Evolutionary conservation across 37 sponge, comb jelly and placozoan species (phyloP).

Genomic region (Chondrilla cf. caribensis): DNA sequence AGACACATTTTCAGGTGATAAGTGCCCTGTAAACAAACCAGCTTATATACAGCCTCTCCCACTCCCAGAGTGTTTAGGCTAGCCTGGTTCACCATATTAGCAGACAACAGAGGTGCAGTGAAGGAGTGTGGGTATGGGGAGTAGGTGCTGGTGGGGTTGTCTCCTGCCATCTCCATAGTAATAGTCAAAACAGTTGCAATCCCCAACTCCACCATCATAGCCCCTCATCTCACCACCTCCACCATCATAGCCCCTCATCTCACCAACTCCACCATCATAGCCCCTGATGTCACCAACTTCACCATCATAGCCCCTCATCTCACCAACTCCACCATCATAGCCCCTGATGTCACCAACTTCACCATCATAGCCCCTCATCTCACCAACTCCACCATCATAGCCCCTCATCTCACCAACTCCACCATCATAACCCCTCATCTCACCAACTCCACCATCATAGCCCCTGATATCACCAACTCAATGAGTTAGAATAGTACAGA

Average conservation of each 20-base stretch:
- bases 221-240: not conserved
- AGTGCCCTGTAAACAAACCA: too few species aligned
- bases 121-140: too few species aligned
- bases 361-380: not conserved
- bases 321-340: not conserved
- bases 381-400: not conserved
- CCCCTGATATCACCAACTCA: too few species aligned
- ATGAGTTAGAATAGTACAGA: too few species aligned
- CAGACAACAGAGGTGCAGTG: too few species aligned
- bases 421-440: not conserved
- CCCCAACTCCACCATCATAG: not conserved
- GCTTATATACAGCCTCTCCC: too few species aligned
- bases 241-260: not conserved
- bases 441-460: not conserved
- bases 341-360: not conserved
- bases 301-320: not conserved
- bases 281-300: not conserved
- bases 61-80: too few species aligned
- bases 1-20: too few species aligned
- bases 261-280: not conserved
- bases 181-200: not conserved
- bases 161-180: not conserved
- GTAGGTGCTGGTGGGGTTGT: too few species aligned
- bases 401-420: not conserved
- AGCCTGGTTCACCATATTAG: too few species aligned